Base-by-base conservation (phyloP, 2,797 vertebrate genomes). In the Labeo calbasu region DNA sequence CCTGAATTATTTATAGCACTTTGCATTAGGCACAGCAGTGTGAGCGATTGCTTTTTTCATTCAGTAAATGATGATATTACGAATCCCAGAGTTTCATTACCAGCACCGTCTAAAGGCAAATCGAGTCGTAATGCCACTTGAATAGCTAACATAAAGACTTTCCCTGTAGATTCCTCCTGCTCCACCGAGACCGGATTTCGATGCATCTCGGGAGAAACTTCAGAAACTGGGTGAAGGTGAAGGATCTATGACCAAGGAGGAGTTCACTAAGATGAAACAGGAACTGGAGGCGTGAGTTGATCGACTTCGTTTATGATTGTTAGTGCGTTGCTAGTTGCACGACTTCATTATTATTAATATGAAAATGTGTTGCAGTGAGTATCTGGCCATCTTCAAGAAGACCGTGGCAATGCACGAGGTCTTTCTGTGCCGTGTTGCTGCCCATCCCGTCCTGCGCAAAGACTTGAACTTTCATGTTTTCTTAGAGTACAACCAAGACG, bases 221-320 rank as follows among this genome's bases (percentile, higher is more conserved):
- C 98, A 99, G 94, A 99, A 99, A 87, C 95, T 99, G 81, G 98
- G 98, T 23, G 98, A 99, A 91, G 98, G 98, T 70, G 98, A 99
- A 92, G 98, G 98, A 14, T 99, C 98, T 10, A 99, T 99, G 98
- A 99, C 98, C 85, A 99, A 99, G 93, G 98, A 99, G 89, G 98
- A 99, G 91, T 99, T 99, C 93, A 99, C 98, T 15, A 99, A 98
- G 93, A 99, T 99, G 98, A 99, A 99, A 91, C 98, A 99, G 94
- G 98, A 99, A 91, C 95, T 99, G 65, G 98, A 99, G 94, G 98
- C 98, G 98, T 99, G 95, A 95, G 98, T 97, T 81, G n/a, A 36
- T 70, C 51, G n/a, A 36, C 55, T 83, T 86, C 25, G 2, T 36
- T 36, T 55, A 14, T 3, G 28, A 36, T 55, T 36, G 36, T 59